phyloP scores from a whole-genome alignment of 2,888 invertebrate species.

The Acleris literana region DNA sequence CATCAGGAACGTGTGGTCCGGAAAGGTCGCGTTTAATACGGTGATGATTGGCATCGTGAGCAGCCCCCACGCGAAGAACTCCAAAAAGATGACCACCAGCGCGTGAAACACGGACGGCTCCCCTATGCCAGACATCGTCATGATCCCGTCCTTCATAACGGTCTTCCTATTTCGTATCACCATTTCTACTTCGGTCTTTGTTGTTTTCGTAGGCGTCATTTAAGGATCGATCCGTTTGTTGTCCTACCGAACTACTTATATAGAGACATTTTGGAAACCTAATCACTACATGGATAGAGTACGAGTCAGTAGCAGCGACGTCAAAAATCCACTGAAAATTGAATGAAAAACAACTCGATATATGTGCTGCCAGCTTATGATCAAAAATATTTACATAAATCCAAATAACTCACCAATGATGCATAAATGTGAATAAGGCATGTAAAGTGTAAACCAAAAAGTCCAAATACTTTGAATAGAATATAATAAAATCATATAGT shows the following conservation, averaged over 20 bases:
- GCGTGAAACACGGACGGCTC: slow-evolving; percentile 99
- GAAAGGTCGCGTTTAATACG: slow-evolving; percentile 98
- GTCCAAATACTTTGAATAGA: no score
- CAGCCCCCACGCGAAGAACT: slow-evolving; percentile 99
- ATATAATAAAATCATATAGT: no score
- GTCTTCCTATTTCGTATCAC: slow-evolving; percentile 93
- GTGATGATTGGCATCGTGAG: slow-evolving; percentile 98
- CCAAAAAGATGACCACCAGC: slow-evolving; percentile 98
- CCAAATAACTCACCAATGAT: no score
- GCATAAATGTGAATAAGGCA: background rate
- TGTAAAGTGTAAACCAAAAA: no score
- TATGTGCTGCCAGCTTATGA: slow-evolving; percentile 54
- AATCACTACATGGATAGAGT: slow-evolving; percentile 74
- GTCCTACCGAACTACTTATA: slow-evolving; percentile 71
- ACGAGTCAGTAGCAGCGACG: slow-evolving; percentile 73
- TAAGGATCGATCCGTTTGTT: slow-evolving; percentile 67
- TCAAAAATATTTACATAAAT: slow-evolving; percentile 2
- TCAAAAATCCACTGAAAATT: slow-evolving; percentile 79
- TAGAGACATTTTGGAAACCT: slow-evolving; percentile 74
- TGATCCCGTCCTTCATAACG: slow-evolving; percentile 94
- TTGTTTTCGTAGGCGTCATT: slow-evolving; percentile 90
- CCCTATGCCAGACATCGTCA: slow-evolving; percentile 94
- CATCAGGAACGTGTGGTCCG: slow-evolving; percentile 99
- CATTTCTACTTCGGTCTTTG: slow-evolving; percentile 93
- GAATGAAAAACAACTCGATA: slow-evolving; percentile 78